Evolutionary conservation across 2,797 vertebrate genomes (phyloP).

Genomic region (Sebastes reedi): DNA sequence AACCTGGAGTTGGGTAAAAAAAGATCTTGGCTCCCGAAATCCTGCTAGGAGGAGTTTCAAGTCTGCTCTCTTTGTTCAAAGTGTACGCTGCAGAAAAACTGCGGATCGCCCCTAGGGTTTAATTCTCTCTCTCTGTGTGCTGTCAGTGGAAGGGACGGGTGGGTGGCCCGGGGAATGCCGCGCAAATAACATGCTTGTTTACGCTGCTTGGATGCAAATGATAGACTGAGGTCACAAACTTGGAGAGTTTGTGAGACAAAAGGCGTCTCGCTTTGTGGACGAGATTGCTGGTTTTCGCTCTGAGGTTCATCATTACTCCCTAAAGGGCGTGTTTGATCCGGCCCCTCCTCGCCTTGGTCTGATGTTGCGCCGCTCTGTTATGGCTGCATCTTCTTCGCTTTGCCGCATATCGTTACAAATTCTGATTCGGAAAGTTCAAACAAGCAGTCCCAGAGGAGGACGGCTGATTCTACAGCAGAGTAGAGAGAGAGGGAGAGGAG

Average conservation of each 20-base stretch:
- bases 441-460: slow-evolving; percentile 62
- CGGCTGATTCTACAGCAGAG: slow-evolving; percentile 64
- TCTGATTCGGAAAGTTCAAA: slow-evolving; percentile 76
- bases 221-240: slow-evolving; percentile 70
- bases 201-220: slow-evolving; percentile 69
- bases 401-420: slow-evolving; percentile 65
- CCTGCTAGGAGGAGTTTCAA: slow-evolving; percentile 48
- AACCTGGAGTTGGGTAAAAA: slow-evolving; percentile 60
- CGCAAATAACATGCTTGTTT: slow-evolving; percentile 73
- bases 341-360: slow-evolving; percentile 43
- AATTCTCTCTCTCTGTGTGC: slow-evolving; percentile 48
- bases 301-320: slow-evolving; percentile 56
- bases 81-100: slow-evolving; percentile 52
- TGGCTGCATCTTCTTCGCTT: slow-evolving; percentile 54
- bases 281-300: slow-evolving; percentile 37
- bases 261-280: slow-evolving; percentile 47
- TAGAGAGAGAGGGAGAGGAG: slow-evolving; percentile 19
- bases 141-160: slow-evolving; percentile 55
- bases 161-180: slow-evolving; percentile 63
- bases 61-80: slow-evolving; percentile 68
- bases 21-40: slow-evolving; percentile 60
- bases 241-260: slow-evolving; percentile 54
- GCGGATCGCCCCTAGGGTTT: slow-evolving; percentile 55
- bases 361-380: slow-evolving; percentile 40
- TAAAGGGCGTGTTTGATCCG: slow-evolving; percentile 60